These are phyloP conservation scores for Megalopta genalis DNA, from an alignment of 1,140 invertebrate genomes.

Conservation along the genomic window DNA sequence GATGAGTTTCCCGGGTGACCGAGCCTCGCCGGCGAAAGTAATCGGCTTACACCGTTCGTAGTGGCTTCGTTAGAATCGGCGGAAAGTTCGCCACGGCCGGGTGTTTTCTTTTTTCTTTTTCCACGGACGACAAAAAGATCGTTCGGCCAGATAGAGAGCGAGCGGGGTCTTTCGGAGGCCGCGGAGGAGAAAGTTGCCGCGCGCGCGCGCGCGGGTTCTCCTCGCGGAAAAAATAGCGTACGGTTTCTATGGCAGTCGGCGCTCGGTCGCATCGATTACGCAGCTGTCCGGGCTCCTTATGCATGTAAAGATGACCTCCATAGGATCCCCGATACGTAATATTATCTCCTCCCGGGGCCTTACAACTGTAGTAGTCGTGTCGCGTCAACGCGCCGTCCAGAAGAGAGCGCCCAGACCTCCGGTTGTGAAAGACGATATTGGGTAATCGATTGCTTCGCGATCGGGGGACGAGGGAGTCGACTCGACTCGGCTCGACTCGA, in stretches of 20 bases:
- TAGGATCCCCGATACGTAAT: slow-evolving; percentile 54
- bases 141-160: too few species aligned
- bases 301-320: slow-evolving; percentile 48
- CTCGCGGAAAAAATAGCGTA: slow-evolving; percentile 28
- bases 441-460: slow-evolving; percentile 49
- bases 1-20: slow-evolving; percentile 38
- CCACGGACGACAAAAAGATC: not conserved
- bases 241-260: slow-evolving; percentile 38
- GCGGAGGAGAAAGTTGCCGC: slow-evolving; percentile 41
- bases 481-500: too few species aligned
- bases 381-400: slow-evolving; percentile 52
- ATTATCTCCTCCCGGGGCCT: slow-evolving; percentile 47
- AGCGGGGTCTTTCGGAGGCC: too few species aligned
- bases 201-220: too few species aligned
- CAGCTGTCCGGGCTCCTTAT: slow-evolving; percentile 36
- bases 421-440: slow-evolving; percentile 59
- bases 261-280: slow-evolving; percentile 34
- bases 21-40: slow-evolving; percentile 34
- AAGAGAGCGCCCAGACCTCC: slow-evolving; percentile 25
- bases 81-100: slow-evolving; percentile 52
- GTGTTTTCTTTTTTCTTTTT: slow-evolving; percentile 22
- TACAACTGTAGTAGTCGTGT: slow-evolving; percentile 47
- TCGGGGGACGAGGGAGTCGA: too few species aligned
- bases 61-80: slow-evolving; percentile 55
- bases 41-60: slow-evolving; percentile 50